These are phyloP conservation scores for Pogonocichla stellata DNA, from an alignment of 2,113 vertebrate species.

Conservation along the genomic window DNA sequence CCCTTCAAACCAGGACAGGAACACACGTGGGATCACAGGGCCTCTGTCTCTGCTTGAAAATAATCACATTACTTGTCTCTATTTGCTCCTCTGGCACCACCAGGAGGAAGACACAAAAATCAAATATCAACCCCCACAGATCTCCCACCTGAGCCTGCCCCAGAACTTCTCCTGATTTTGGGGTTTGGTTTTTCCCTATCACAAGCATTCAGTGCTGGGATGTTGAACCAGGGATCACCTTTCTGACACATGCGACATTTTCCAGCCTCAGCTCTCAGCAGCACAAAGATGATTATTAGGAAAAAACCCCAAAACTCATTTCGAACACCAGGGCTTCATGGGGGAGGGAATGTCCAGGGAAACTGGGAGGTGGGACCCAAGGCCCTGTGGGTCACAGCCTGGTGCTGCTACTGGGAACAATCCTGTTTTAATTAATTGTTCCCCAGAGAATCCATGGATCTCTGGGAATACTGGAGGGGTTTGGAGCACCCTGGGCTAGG, in stretches of 20 bases:
- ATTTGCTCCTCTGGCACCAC: not conserved
- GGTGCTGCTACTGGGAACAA: not conserved
- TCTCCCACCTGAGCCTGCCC: not conserved
- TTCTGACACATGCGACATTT: not conserved
- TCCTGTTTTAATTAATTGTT: not conserved
- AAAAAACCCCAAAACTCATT: not conserved
- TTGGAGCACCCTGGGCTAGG: not conserved
- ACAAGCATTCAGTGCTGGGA: not conserved
- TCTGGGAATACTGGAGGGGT: not conserved
- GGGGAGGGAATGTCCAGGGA: not conserved
- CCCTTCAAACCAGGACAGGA: not conserved
- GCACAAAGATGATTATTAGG: not conserved
- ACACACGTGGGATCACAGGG: accelerated
- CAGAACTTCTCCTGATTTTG: not conserved
- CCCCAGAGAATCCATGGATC: not conserved
- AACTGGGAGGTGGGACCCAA: not conserved
- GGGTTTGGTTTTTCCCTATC: not conserved
- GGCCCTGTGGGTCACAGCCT: not conserved
- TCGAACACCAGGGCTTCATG: not conserved
- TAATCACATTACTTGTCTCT: not conserved
- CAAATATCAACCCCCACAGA: not conserved
- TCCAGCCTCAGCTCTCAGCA: not conserved
- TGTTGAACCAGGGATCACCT: not conserved
- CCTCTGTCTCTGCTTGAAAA: not conserved
- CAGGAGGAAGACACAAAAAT: accelerated